Conservation (phyloP, 2,888 invertebrate species). For the Oithona nana region DNA sequence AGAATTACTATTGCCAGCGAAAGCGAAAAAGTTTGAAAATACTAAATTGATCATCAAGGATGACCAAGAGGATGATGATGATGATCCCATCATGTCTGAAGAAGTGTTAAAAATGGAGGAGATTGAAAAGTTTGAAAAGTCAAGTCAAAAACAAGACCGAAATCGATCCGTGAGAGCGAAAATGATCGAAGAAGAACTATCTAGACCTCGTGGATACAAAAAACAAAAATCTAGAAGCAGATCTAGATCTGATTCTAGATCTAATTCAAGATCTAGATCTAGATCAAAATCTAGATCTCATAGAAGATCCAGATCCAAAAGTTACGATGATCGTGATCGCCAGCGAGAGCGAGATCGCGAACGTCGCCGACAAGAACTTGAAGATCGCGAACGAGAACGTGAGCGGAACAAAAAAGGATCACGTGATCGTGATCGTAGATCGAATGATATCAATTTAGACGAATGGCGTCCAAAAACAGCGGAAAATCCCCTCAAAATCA, state of each 20-base stretch:
- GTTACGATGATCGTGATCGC: background rate
- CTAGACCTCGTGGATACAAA: background rate
- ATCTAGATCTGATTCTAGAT: background rate
- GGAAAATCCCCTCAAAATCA: background rate
- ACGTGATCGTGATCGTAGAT: background rate
- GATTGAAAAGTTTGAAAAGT: background rate
- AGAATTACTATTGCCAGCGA: background rate
- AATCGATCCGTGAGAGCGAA: background rate
- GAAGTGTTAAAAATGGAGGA: background rate
- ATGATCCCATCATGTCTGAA: too few relatives aligned
- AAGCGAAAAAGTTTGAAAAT: background rate
- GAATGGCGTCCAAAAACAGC: constrained; percentile 7
- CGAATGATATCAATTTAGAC: background rate
- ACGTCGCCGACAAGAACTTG: background rate
- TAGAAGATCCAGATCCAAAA: background rate
- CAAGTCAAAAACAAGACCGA: background rate
- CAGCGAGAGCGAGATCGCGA: background rate
- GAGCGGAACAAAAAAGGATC: background rate
- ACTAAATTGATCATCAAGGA: background rate
- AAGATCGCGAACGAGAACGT: background rate
- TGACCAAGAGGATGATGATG: background rate
- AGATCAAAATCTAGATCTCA: background rate
- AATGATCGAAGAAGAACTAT: background rate
- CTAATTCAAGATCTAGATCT: background rate
- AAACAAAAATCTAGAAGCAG: background rate